Evolutionary conservation across 2,888 invertebrate species (phyloP).

Genomic region (Lasioglossum morio): DNA sequence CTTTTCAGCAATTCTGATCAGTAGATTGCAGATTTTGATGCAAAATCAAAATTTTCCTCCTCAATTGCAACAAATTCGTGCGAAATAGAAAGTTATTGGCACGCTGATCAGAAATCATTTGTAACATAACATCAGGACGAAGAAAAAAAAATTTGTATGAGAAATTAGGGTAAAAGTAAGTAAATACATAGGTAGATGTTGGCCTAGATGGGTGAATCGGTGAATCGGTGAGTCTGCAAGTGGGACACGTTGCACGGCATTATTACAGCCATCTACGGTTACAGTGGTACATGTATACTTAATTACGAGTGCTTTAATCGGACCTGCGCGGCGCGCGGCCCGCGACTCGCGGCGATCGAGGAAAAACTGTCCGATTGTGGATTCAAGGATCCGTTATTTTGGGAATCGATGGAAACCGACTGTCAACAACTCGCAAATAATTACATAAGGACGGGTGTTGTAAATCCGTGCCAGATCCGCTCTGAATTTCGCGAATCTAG

Average conservation of each 20-base stretch:
- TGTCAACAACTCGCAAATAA: constrained; percentile 65
- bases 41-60: background rate
- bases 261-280: too few species aligned
- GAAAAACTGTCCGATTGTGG: constrained; percentile 53
- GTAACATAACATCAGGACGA: too few species aligned
- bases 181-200: background rate
- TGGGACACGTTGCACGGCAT: background rate
- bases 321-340: background rate
- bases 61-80: background rate
- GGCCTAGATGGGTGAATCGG: background rate
- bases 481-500: constrained; percentile 46
- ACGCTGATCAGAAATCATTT: too few species aligned
- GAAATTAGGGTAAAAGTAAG: background rate
- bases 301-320: background rate
- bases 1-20: background rate
- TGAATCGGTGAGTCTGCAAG: too few species aligned
- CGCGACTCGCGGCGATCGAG: constrained; percentile 16
- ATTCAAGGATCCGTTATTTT: constrained; percentile 71
- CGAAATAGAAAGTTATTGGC: background rate
- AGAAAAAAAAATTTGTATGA: too few species aligned
- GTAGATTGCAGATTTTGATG: background rate
- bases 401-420: constrained; percentile 68
- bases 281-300: background rate
- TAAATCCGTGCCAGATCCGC: constrained; percentile 65
- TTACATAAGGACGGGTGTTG: constrained; percentile 66